phyloP scores from a whole-genome alignment of 2,888 invertebrate genomes.

The Eupithecia inturbata region DNA sequence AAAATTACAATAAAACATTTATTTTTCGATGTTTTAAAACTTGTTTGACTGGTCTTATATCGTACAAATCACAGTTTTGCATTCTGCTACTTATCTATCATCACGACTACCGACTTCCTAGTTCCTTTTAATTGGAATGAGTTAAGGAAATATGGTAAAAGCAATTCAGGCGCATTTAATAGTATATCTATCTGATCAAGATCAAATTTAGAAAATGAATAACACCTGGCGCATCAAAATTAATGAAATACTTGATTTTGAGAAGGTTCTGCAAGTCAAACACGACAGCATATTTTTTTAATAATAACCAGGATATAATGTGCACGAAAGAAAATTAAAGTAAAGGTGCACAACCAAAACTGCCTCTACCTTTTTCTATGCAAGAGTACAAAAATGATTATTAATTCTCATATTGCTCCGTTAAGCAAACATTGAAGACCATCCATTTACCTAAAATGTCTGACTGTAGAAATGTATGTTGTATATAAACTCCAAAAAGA shows the following conservation, averaged over 20 bases:
- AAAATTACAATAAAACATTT: conserved; percentile 76
- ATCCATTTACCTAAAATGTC: conserved; percentile 37
- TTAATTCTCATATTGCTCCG: conserved; percentile 49
- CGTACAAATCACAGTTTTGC: conserved; percentile 83
- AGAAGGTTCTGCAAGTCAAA: not conserved
- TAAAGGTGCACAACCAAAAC: not conserved
- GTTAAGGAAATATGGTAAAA: conserved; percentile 75
- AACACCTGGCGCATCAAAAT: conserved; percentile 5
- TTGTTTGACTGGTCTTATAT: conserved; percentile 83
- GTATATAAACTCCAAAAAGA: conserved; percentile 75
- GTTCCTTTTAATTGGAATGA: conserved; percentile 76
- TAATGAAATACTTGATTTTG: not conserved
- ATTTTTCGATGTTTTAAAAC: conserved; percentile 82
- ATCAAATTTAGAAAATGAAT: conserved; percentile 6
- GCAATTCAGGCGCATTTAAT: conserved; percentile 43
- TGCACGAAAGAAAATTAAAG: not conserved
- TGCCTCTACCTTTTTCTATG: conserved; percentile 14
- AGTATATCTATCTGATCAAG: not conserved
- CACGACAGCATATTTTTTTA: not conserved
- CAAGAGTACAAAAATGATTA: conserved; percentile 23
- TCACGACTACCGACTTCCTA: conserved; percentile 77
- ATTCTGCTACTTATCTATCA: conserved; percentile 81
- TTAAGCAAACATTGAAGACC: conserved; percentile 47
- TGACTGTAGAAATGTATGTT: conserved; percentile 75
- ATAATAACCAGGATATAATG: not conserved